A percentile compares a stretch with the other conserved stretches of the same genome.
Evolutionary conservation across 2,888 invertebrate species (phyloP).

Genomic region (Anthrax anthrax): DNA sequence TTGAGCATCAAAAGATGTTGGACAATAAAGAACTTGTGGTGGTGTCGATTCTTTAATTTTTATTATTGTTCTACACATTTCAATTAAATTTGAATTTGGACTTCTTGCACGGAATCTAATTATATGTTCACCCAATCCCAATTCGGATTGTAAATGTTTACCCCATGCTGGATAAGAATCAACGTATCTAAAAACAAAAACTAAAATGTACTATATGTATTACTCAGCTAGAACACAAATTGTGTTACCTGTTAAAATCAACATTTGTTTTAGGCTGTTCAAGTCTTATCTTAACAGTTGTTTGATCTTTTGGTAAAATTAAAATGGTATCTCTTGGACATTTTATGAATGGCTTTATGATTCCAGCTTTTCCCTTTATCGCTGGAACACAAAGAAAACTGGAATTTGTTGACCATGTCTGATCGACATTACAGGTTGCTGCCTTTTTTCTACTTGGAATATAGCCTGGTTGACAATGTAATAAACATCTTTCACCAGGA

Average conservation of each 20-base stretch:
- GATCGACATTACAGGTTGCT: constrained; percentile 24
- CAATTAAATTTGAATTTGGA: constrained; percentile 39
- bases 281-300: constrained; percentile 32
- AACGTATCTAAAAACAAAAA: constrained; percentile 36
- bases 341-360: constrained; percentile 42
- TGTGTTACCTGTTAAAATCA: constrained; percentile 42
- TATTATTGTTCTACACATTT: constrained; percentile 44
- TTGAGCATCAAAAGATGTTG: constrained; percentile 44
- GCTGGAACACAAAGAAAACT: constrained; percentile 23
- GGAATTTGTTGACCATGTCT: constrained; percentile 28
- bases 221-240: too few species aligned
- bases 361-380: constrained; percentile 11
- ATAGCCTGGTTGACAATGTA: constrained; percentile 38
- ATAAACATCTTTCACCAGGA: constrained; percentile 36
- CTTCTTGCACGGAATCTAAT: constrained; percentile 45
- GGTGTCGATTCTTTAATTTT: constrained; percentile 43
- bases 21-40: constrained; percentile 44
- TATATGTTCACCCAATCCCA: constrained; percentile 43
- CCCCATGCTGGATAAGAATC: constrained; percentile 48
- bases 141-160: constrained; percentile 41
- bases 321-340: constrained; percentile 48
- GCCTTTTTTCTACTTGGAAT: constrained; percentile 24
- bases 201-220: background rate
- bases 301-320: constrained; percentile 35
- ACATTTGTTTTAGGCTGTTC: constrained; percentile 45